These are phyloP conservation scores for Caenorhabditis sp. DNA, from an alignment of 2,888 invertebrate species.

Conservation along the genomic window DNA sequence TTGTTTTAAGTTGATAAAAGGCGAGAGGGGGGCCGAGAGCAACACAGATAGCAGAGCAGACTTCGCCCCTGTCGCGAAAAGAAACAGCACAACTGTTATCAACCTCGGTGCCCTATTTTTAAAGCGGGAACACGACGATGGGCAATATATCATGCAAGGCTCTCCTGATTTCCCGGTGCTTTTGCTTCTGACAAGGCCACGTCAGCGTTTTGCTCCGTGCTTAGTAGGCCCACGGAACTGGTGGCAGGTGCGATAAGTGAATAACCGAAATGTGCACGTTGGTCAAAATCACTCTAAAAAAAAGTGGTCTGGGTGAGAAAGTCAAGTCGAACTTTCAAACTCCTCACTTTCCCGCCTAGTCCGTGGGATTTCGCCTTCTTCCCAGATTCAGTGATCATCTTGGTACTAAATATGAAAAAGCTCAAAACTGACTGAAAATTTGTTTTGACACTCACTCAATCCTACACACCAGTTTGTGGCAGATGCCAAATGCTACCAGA, in stretches of 20 bases:
- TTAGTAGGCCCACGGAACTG: neutral
- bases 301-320: neutral
- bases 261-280: neutral
- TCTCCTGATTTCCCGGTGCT: neutral
- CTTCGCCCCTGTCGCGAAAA: neutral
- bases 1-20: neutral
- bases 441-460: neutral
- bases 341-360: too few species aligned
- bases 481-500: too few species aligned
- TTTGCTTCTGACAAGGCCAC: neutral
- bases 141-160: too few species aligned
- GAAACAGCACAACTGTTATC: neutral
- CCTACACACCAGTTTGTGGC: constrained; percentile 3
- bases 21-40: neutral
- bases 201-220: neutral
- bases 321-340: too few species aligned
- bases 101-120: neutral
- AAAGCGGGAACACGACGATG: neutral
- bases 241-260: neutral
- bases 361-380: too few species aligned
- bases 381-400: too few species aligned
- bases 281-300: neutral
- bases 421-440: too few species aligned
- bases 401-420: too few species aligned
- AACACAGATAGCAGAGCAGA: neutral